Base-by-base conservation (phyloP, 2,888 invertebrate genomes). In the Melolontha melolontha region DNA sequence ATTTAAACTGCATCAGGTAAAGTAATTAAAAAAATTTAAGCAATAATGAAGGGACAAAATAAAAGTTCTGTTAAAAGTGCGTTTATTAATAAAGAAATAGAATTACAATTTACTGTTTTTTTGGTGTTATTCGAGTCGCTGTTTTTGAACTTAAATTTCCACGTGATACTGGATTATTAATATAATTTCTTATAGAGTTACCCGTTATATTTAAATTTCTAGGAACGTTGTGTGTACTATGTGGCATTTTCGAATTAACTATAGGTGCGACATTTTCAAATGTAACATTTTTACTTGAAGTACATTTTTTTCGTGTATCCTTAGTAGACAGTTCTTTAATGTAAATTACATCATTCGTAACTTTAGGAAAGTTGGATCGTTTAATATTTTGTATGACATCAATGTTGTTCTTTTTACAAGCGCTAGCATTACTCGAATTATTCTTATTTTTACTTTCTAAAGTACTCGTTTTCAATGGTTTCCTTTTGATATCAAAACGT, bases 181-280 rank as follows among this genome's bases (percentile, higher is more conserved):
- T 6, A 49, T 47, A 14, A 34, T 62, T 39, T 14, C 16, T 47
- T 8, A 62, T 62, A 8, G 59, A n/a, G 42, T 12, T 62, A 16
- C 47, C 59, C 5, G 34, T 47, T 34, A 62, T 62, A 17, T 62
- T 47, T 5, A 62, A 10, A 39, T 14, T 62, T 44, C n/a, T 44
- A 14, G 47, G 34, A 34, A 34, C 59, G 16, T 14, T 47, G 1
- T 16, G 49, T 10, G 47, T 5, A 29, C 5, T 16, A 11, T 14
- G 14, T 16, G 11, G 2, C 16, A 47, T 44, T 17, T 16, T 49
- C 0, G 22, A 17, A 22, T 49, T 17, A 22, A 0, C 8, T 22
- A 49, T 16, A 4, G 22, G 14, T 4, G 6, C 11, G 16, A 10
- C 54, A 1, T 17, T 54, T 40, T 54, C n/a, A 16, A 17, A 34